Evolutionary conservation across 2,888 invertebrate genomes (phyloP).

Genomic region (Apomyelois bistriatella): DNA sequence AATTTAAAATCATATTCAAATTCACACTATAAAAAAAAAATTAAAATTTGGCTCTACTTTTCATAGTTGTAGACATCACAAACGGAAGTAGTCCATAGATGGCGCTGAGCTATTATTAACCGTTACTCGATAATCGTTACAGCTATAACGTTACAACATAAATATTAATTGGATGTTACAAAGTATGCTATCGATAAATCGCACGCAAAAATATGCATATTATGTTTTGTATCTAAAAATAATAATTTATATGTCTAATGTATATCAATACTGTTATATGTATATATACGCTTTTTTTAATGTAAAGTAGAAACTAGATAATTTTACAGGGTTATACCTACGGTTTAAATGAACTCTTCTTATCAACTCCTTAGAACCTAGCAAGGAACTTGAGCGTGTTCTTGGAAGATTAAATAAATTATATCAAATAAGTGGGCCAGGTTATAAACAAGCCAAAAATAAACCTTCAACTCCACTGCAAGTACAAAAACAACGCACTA

Average conservation of each 20-base stretch:
- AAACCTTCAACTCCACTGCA: neutral
- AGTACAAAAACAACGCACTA: neutral
- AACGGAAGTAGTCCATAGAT: neutral
- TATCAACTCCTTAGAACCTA: too few species aligned
- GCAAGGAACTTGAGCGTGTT: too few species aligned
- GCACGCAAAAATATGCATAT: too few species aligned
- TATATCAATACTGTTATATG: too few species aligned
- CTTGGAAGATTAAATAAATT: too few species aligned
- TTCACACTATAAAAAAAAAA: neutral
- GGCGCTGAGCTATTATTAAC: neutral
- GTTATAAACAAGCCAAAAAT: neutral
- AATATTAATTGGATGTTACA: conserved; percentile 2
- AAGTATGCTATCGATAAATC: neutral
- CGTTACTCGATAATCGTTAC: neutral
- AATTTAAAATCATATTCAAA: too few species aligned
- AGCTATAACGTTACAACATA: neutral
- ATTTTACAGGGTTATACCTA: too few species aligned
- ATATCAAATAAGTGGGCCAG: neutral
- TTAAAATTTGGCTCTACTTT: neutral
- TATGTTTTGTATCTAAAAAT: too few species aligned
- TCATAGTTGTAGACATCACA: neutral
- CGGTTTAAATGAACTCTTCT: too few species aligned
- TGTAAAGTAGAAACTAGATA: too few species aligned
- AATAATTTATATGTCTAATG: too few species aligned
- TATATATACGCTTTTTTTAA: too few species aligned